These are phyloP conservation scores for Therioaphis trifolii DNA, from an alignment of 2,888 invertebrate species.

Conservation along the genomic window DNA sequence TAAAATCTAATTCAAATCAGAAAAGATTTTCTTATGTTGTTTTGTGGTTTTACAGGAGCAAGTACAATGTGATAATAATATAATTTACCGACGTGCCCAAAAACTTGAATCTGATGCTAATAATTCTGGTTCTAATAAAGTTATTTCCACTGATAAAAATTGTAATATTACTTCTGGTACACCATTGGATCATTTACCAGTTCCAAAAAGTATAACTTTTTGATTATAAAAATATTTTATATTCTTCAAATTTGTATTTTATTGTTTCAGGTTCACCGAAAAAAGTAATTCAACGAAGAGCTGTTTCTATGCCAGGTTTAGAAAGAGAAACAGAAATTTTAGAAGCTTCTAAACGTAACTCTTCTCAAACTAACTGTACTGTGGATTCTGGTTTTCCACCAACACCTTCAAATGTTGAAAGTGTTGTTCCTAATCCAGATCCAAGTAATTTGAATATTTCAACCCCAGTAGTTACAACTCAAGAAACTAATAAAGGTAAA, in stretches of 20 bases:
- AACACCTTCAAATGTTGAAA: conserved; percentile 24
- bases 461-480: conserved; percentile 11
- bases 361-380: conserved; percentile 55
- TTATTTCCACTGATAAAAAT: conserved; percentile 73
- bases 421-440: conserved; percentile 24
- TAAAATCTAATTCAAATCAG: background rate
- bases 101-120: conserved; percentile 60
- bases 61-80: conserved; percentile 56
- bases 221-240: background rate
- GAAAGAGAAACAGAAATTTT: conserved; percentile 65
- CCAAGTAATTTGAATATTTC: conserved; percentile 16
- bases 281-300: conserved; percentile 69
- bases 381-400: conserved; percentile 23
- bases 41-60: conserved; percentile 29
- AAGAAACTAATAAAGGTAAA: conserved; percentile 54
- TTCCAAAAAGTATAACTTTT: conserved; percentile 54
- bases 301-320: conserved; percentile 70
- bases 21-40: background rate
- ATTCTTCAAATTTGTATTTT: conserved; percentile 24
- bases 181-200: conserved; percentile 55
- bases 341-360: conserved; percentile 48
- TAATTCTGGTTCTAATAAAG: conserved; percentile 65
- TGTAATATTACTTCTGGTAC: conserved; percentile 74
- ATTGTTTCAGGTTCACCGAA: conserved; percentile 69
- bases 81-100: conserved; percentile 54